Evolutionary conservation across 1,140 invertebrate genomes (phyloP), one percentile per base, ranked within the genome.

Genomic region (Trypoxylus dichotomus): DNA sequence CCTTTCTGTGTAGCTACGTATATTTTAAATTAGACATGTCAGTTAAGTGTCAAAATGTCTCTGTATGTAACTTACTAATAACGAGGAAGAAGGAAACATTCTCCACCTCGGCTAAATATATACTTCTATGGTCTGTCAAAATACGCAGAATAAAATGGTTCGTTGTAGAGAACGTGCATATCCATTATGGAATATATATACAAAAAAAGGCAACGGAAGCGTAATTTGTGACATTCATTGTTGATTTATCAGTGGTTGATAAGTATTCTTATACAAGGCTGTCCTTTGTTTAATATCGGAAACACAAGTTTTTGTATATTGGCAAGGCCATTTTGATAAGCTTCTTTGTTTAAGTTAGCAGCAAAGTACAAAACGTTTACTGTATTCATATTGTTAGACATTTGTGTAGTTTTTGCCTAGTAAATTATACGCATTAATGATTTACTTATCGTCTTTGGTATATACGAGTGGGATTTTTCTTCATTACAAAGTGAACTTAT

Each of bases 1-100:
- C 15, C 3, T 32, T 74, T 32, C 13, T 68, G 11, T 7, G 15
- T 8, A 27, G 11, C 3, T 74, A 74, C 24, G 15, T 41, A 74
- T 41, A 19, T 74, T 37, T 37, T 74, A 37, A 74, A 74, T 74
- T 74, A 21, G 32, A 21, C n/a, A 74, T 19, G 72, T 74, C 72
- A 74, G 11, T 74, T 42, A 43, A 74, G 29, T 74, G 72, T 74
- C 72, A 74, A 74, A 41, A 74, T 74, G 72, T 74, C 29, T 19
- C 8, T 19, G 72, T n/a, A 74, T 21, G 19, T 68, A 74, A 32
- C 29, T 41, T 74, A n/a, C 15, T 32, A 37, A 32, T 37, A 74
- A 42, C 27, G 29, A 74, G 41, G 5, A 74, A 6, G 32, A 74
- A 43, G 72, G 41, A 32, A 21, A 41, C 29, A 41, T 74, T 74